Evolutionary conservation across 2,113 vertebrate genomes (phyloP), one percentile per base, ranked within the genome.

Genomic region (Urocitellus parryii): DNA sequence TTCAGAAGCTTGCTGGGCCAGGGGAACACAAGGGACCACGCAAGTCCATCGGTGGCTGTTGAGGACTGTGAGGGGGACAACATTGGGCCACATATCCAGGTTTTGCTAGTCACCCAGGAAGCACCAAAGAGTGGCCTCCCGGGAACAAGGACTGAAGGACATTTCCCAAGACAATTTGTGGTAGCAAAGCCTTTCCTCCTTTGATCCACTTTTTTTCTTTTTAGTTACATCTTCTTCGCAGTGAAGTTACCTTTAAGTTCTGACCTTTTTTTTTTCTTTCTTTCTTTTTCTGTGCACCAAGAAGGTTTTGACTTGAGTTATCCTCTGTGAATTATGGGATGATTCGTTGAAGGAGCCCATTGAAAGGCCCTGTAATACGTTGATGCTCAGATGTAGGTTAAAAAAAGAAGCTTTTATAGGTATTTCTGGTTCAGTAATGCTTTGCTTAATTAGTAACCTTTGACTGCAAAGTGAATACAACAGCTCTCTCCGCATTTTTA

Each of bases 31-130:
- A 27, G 27, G 39, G 80, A 65, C 39, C 12, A 12, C 3, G 20
- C 0, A 24, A 24, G 2, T 11, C 45, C 0, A 1, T 25, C 22
- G 0, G 32, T 4, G 18, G 29, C 24, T 8, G 11, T 1, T 0
- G n/a, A 73, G 45, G 11, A 39, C 78, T 12, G 0, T 5, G 22
- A 29, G 39, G 34, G 20, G 12, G 12, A 2, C 3, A 5, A 5
- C 17, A 0, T 76, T 1, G 20, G 3, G 18, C 81, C 51, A 51
- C 8, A 0, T 10, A 34, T 45, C 3, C 0, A 68, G 68, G 20
- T 22, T 65, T 45, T 1, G 0, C 0, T 13, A 25, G 0, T 1
- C 0, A 1, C 68, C 22, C 1, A 4, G 32, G 39, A 24, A 16
- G 79, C 12, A 39, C 1, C 4, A 0, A 48, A 1, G 0, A 10